Evolutionary conservation across 2,888 invertebrate species (phyloP).

Genomic region (Operophtera brumata): DNA sequence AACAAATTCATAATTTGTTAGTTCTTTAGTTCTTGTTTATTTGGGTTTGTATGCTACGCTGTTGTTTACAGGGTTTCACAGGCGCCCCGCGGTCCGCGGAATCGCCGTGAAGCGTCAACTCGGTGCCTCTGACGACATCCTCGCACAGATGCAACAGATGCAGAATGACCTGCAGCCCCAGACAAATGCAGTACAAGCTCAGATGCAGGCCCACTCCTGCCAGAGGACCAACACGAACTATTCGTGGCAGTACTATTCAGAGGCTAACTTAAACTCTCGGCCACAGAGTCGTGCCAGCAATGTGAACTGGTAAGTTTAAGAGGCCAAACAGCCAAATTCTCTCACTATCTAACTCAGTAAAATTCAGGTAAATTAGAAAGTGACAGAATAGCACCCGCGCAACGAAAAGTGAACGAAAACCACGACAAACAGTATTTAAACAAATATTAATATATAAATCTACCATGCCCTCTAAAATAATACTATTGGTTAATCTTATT

Average conservation of each 20-base stretch:
- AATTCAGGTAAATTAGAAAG: too few species aligned
- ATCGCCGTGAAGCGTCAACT: conserved; percentile 89
- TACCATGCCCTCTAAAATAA: too few species aligned
- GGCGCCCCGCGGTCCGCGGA: conserved; percentile 93
- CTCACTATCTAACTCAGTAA: too few species aligned
- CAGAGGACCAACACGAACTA: conserved; percentile 68
- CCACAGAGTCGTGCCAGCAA: conserved; percentile 68
- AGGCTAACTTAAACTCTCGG: conserved; percentile 75
- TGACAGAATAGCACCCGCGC: too few species aligned
- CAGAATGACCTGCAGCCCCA: conserved; percentile 83
- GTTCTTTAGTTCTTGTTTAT: too few species aligned
- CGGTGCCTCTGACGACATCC: conserved; percentile 89
- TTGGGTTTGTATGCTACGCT: background rate
- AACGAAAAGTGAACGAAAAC: too few species aligned
- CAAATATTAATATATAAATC: too few species aligned
- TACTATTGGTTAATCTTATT: too few species aligned
- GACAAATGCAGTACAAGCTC: conserved; percentile 45
- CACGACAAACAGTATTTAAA: too few species aligned
- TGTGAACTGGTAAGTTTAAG: conserved; percentile 62
- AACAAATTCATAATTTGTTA: too few species aligned
- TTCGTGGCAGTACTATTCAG: conserved; percentile 85
- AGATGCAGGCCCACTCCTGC: conserved; percentile 59
- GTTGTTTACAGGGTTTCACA: conserved; percentile 82
- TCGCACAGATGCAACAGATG: conserved; percentile 92
- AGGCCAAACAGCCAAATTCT: too few species aligned